Base-by-base conservation (phyloP, 2,888 invertebrate species). In the Augochlorella aurata region DNA sequence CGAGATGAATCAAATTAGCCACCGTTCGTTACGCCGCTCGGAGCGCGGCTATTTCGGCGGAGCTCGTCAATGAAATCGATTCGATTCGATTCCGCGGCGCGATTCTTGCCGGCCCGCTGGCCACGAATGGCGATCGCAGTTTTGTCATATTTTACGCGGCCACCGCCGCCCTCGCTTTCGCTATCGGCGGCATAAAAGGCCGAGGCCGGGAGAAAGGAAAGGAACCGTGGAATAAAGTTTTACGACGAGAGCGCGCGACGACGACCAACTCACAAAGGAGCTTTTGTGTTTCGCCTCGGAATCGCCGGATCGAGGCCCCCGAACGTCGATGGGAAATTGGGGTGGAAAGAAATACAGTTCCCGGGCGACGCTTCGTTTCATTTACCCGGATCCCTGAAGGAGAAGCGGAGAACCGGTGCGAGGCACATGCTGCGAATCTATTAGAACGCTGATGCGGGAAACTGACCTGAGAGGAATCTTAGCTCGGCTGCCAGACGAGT, bases 141-240 rank as follows among this genome's bases (percentile, higher is more conserved):
- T 88, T 89, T 88, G 85, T 89, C 87, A 88, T 88, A 87, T 89
- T 87, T 89, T 85, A 85, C 82, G 84, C 84, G 71, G 75, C 65
- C 66, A 18, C 52, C 5, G 24, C 65, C 63, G 12, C 72, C 66
- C 74, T 29, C 72, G 47, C 45, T 66, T 44, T 74, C 77, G 77
- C 74, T 78, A 82, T 77, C 88, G 68, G 72, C 79, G 69, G 76
- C 38, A 49, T 58, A 49, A 69, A 67, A 76, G 77, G 67, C 74
- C 38, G 29, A 18, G 9, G 61, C 2, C 9, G 29, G 18, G 18
- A 3, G 9, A 65, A 70, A 52, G 75, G 74, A 77, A 74, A 82
- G 75, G 74, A 79, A 18, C 58, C 21, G n/a, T 14, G 18, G 47
- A 54, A 77, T 73, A 77, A 73, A 82, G 72, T 77, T 82, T 82